Base-by-base conservation (phyloP, 2,113 vertebrate genomes). In the Catharus minimus region DNA sequence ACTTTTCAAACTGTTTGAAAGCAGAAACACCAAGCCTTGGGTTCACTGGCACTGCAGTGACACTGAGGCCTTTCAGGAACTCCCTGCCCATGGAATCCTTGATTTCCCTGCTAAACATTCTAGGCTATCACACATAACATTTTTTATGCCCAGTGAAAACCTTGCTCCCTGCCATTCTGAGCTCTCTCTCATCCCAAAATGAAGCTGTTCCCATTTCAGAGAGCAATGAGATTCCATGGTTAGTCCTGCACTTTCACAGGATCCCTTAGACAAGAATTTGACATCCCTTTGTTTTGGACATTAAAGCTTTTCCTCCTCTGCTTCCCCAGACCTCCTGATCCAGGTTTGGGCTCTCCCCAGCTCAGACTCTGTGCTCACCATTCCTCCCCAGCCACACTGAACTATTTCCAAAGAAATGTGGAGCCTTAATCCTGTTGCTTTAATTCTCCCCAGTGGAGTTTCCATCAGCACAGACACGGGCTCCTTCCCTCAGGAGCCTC, bases 401-500 rank as follows among this genome's bases (percentile, higher is more conserved):
- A 14, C 46, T 77, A 13, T 47, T 81, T 43, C 76, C 73, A 57
- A 44, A 55, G 82, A 39, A 67, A 81, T 8, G n/a, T 10, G 23
- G 67, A 86, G 65, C 73, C 33, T 62, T 38, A 84, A 94, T 87
- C 79, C 93, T 46, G 75, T 36, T 15, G 75, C 79, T 79, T 66
- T 36, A 16, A 38, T 73, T 81, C 50, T 44, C 73, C 92, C 85
- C 89, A 2, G 89, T 22, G 81, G 64, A 39, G 77, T 17, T 61
- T 4, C 68, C 61, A 71, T 19, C 64, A 55, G 72, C 8, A 8
- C 60, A 14, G 11, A 12, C 50, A 7, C 39, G 67, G 38, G 68
- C 78, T 68, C 12, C 5, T 78, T 88, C 88, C 96, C 86, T 41
- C 86, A 21, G 64, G 82, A 82, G 60, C 53, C 52, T 89, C 87